These are phyloP conservation scores for Sturnira hondurensis DNA, from an alignment of 2,113 vertebrate genomes.

Conservation along the genomic window DNA sequence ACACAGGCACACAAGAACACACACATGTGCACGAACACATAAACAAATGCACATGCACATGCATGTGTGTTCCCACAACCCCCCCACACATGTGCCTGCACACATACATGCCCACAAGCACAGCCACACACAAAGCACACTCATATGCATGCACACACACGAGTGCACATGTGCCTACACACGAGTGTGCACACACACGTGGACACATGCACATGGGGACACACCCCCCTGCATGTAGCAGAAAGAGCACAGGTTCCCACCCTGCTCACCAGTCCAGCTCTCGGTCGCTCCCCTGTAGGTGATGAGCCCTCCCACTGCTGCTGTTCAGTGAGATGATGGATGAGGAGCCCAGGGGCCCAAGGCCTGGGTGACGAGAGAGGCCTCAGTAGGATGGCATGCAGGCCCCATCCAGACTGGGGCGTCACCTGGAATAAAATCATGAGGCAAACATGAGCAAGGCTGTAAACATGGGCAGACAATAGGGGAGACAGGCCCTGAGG, in stretches of 20 bases:
- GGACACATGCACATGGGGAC: accelerated
- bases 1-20: neutral
- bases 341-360: neutral
- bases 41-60: neutral
- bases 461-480: conserved; percentile 58
- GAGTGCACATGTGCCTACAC: neutral
- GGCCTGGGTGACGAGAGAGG: neutral
- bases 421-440: conserved; percentile 32
- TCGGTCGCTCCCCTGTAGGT: accelerated
- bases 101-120: no score
- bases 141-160: no score
- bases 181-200: accelerated
- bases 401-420: conserved; percentile 39
- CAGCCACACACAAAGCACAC: neutral
- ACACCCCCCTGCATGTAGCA: accelerated
- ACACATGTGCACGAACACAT: accelerated
- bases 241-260: neutral
- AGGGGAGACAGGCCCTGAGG: conserved; percentile 44
- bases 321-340: neutral
- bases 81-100: no score
- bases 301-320: accelerated
- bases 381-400: conserved; percentile 49
- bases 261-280: accelerated
- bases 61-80: accelerated
- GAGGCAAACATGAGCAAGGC: conserved; percentile 30